Percentiles rank a stretch among this genome's conserved stretches.
phyloP scores from a whole-genome alignment of 92 coral and sea anemone species.

The Heteractis magnifica region DNA sequence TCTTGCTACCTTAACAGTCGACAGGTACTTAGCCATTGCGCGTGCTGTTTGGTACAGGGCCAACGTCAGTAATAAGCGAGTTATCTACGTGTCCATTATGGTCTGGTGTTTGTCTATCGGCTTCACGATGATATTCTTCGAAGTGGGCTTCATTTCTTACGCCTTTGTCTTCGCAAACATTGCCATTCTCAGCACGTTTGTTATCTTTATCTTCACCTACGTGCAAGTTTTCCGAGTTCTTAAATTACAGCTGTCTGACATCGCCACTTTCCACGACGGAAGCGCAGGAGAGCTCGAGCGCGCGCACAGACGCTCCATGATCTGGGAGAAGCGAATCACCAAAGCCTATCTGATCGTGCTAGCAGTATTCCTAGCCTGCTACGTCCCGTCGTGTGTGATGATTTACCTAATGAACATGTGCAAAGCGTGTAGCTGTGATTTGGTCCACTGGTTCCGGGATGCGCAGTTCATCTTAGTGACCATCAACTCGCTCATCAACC shows the following conservation, averaged over 20 bases:
- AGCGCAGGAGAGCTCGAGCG: slow-evolving; percentile 54
- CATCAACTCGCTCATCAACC: slow-evolving; percentile 76
- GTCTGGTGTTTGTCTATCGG: slow-evolving; percentile 59
- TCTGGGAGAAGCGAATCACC: slow-evolving; percentile 66
- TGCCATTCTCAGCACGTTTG: slow-evolving; percentile 75
- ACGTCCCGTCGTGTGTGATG: slow-evolving; percentile 86
- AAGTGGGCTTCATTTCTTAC: slow-evolving; percentile 74
- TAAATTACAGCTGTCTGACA: slow-evolving; percentile 55
- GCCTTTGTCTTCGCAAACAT: slow-evolving; percentile 88
- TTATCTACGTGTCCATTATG: slow-evolving; percentile 25
- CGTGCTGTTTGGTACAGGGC: slow-evolving; percentile 79
- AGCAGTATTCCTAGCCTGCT: slow-evolving; percentile 69
- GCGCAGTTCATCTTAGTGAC: slow-evolving; percentile 78
- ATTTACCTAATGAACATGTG: slow-evolving; percentile 91
- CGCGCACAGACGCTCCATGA: slow-evolving; percentile 64
- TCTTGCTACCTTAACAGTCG: slow-evolving; percentile 76
- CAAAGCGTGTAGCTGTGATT: slow-evolving; percentile 73
- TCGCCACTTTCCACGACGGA: slow-evolving; percentile 50
- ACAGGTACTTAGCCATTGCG: slow-evolving; percentile 74
- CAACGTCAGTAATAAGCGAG: slow-evolving; percentile 56
- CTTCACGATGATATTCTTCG: slow-evolving; percentile 63
- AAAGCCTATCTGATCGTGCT: slow-evolving; percentile 80
- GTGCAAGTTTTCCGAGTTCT: slow-evolving; percentile 76
- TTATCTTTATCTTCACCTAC: slow-evolving; percentile 82
- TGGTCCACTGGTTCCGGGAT: slow-evolving; percentile 90